Evolutionary conservation across 1,140 invertebrate genomes (phyloP), one percentile per base, ranked within the genome.

Genomic region (Calliphora vicina): DNA sequence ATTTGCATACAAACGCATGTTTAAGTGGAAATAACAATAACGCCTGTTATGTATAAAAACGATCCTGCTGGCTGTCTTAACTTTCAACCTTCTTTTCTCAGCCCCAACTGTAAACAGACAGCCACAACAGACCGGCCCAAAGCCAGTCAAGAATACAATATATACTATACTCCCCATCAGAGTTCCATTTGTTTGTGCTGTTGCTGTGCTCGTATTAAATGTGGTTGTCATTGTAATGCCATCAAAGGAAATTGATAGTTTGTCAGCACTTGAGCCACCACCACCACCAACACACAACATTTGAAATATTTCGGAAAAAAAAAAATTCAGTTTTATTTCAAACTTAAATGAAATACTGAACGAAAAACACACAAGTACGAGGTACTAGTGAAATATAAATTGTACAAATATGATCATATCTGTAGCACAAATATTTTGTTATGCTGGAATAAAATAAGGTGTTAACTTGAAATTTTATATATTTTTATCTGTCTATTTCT

Each of bases 1-100:
- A 67, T 67, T 67, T 67, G 61, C 61, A 67, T 67, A 67, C 61
- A 67, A 67, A 67, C 61, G 61, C 61, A 67, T 67, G n/a, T 67
- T 67, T 10, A 23, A 67, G 10, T 67, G 23, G 61, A 67, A 67
- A 67, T n/a, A 17, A 13, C 57, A 29, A 29, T 10, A 67, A 67
- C 61, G 61, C 61, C 61, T 67, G 61, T 67, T 67, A 25, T 67
- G 50, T 57, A 15, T 57, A 57, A 57, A 57, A 57, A n/a, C 61
- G 9, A 67, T 67, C 61, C 61, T 67, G 50, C 17, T n/a, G n/a
- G n/a, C n/a, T 61, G 61, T 67, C 61, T 67, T 67, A 67, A 20
- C 61, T 67, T 67, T 67, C 61, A 67, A 67, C 61, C 61, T 67
- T 67, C 61, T 23, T 23, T 23, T 67, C 20, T 23, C 61, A 6